Evolutionary conservation across 2,113 vertebrate species (phyloP), one percentile per base, ranked within the genome.

Genomic region (Rhinogobius similis): DNA sequence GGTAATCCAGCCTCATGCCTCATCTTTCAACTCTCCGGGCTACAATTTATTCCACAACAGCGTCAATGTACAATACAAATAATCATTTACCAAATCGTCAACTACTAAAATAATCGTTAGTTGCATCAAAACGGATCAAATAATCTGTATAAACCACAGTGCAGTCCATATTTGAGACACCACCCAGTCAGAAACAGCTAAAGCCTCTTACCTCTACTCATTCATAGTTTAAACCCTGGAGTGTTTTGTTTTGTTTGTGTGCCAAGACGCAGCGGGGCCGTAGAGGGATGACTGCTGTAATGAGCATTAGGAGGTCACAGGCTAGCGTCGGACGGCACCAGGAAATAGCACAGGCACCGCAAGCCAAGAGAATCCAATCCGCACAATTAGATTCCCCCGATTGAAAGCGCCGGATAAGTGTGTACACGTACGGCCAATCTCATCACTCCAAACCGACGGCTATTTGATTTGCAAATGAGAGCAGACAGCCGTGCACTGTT

Each of bases 391-490:
- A 78, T 69, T 24, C 53, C 4, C 32, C 24, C 76, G 76, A 82
- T 77, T 68, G 72, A 83, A 77, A 73, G 74, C 3, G 18, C 2
- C 59, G 70, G 58, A 73, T 55, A 65, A 65, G 67, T 65, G 72
- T 64, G 67, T 11, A 10, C 11, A 10, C 11, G 39, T 41, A 29
- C 62, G 4, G 58, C 27, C 20, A 75, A 65, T 85, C 61, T 82
- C 83, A 79, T 82, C 72, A 41, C 65, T 74, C 74, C 50, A 64
- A 82, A 83, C 80, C 68, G 78, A 73, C n/a, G 77, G 67, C 69
- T 68, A 67, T 82, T 84, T 88, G 85, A 91, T 87, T 83, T 86
- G 68, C 78, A 84, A 80, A 80, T 88, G 75, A 84, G 68, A 1
- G 21, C 53, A 67, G 55, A 75, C 77, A 72, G 70, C 58, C 32